These are phyloP conservation scores for Lucilia sericata DNA, from an alignment of 1,140 invertebrate species.

Conservation along the genomic window DNA sequence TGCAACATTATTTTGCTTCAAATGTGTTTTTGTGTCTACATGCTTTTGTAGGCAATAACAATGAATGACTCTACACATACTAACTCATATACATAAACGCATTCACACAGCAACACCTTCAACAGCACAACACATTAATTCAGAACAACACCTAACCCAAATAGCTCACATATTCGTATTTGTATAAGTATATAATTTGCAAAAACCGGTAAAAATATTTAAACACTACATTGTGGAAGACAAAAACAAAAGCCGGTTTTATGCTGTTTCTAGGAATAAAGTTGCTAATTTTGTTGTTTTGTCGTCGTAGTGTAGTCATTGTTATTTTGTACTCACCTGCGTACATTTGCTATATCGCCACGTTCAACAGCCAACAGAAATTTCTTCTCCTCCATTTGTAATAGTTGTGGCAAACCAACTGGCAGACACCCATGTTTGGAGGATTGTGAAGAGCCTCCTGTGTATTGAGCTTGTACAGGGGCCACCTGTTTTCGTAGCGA, in stretches of 20 bases:
- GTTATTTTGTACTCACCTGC: conserved; percentile 71
- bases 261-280: too few species aligned
- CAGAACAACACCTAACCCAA: too few species aligned
- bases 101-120: background rate
- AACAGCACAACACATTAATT: background rate
- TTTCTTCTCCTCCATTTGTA: conserved; percentile 85
- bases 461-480: conserved; percentile 33
- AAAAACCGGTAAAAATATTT: too few species aligned
- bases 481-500: conserved; percentile 50
- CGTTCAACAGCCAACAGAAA: conserved; percentile 86
- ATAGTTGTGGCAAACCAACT: conserved; percentile 76
- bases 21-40: background rate
- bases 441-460: conserved; percentile 34
- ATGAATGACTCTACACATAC: background rate
- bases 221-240: too few species aligned
- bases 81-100: background rate
- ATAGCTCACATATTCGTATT: too few species aligned
- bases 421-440: conserved; percentile 65
- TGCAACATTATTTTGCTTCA: background rate
- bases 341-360: conserved; percentile 83
- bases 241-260: too few species aligned
- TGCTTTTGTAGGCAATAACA: background rate
- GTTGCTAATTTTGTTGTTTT: background rate
- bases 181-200: too few species aligned
- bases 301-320: background rate